These are phyloP conservation scores for Limnephilus auricula DNA, from an alignment of 2,888 invertebrate genomes.

Conservation along the genomic window DNA sequence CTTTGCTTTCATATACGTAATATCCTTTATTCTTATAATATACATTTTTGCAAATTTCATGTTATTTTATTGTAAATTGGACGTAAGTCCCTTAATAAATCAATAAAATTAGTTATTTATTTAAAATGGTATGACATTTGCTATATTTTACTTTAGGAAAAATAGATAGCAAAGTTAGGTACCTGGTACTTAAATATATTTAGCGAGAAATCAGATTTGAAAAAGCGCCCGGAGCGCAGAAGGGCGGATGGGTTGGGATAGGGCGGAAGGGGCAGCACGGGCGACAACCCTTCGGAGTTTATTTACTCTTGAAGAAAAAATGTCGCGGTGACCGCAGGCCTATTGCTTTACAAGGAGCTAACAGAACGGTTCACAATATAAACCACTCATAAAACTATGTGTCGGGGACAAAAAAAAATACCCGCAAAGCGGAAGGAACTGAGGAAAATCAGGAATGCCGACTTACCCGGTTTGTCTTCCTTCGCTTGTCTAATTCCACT, in stretches of 20 bases:
- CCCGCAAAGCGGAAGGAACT: too few relatives aligned
- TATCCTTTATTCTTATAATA: too few relatives aligned
- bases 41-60: too few relatives aligned
- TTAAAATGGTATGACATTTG: too few relatives aligned
- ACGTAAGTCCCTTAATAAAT: too few relatives aligned
- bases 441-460: too few relatives aligned
- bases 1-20: too few relatives aligned
- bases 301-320: conserved; percentile 22
- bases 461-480: too few relatives aligned
- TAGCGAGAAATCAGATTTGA: conserved; percentile 6
- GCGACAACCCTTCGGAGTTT: neutral
- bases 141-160: neutral
- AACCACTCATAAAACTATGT: conserved; percentile 31
- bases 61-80: too few relatives aligned
- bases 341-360: conserved; percentile 31
- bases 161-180: neutral
- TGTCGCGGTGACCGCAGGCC: conserved; percentile 20
- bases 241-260: neutral
- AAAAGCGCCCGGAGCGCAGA: neutral
- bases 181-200: neutral
- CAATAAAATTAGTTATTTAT: too few relatives aligned
- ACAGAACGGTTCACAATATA: conserved; percentile 20
- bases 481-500: too few relatives aligned
- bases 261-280: neutral
- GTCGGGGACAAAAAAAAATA: too few relatives aligned